phyloP scores from a whole-genome alignment of 2,797 vertebrate genomes.

The Takifugu ocellatus region DNA sequence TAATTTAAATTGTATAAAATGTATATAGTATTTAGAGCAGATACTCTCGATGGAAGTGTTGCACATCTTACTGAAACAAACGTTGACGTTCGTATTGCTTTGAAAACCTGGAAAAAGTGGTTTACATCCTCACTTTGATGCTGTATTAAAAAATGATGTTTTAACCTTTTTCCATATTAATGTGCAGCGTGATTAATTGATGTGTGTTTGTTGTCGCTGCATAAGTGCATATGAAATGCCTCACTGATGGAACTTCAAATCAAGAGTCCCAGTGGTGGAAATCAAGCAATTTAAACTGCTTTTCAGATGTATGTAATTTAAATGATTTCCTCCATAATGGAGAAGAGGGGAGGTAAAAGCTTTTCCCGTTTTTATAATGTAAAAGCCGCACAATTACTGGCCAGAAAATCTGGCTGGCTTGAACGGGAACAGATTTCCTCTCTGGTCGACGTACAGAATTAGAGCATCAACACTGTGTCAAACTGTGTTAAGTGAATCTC shows the following conservation, averaged over 20 bases:
- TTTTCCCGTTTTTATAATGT: no score
- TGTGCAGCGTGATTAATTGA: neutral
- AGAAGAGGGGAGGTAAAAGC: no score
- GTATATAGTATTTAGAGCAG: slow-evolving; percentile 52
- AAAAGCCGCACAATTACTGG: no score
- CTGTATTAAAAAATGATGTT: slow-evolving; percentile 34
- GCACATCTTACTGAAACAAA: slow-evolving; percentile 72
- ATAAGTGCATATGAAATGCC: no score
- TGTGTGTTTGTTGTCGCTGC: no score
- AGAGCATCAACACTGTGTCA: slow-evolving; percentile 21
- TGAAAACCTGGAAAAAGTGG: slow-evolving; percentile 62
- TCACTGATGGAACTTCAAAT: no score
- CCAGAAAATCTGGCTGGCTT: neutral
- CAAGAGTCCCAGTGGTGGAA: no score
- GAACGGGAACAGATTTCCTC: slow-evolving; percentile 6
- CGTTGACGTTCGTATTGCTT: slow-evolving; percentile 82
- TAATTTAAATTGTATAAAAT: slow-evolving; percentile 53
- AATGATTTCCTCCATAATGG: no score
- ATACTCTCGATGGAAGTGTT: slow-evolving; percentile 65
- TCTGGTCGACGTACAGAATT: slow-evolving; percentile 7
- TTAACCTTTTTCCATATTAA: slow-evolving; percentile 6
- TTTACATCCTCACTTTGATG: slow-evolving; percentile 39
- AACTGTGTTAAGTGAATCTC: slow-evolving; percentile 35
- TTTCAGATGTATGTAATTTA: no score
- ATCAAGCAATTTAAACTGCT: no score